Percentiles rank a stretch among this genome's conserved stretches.
These are phyloP conservation scores for Drymodes brunneopygia DNA, from an alignment of 2,113 vertebrate genomes.

Conservation along the genomic window DNA sequence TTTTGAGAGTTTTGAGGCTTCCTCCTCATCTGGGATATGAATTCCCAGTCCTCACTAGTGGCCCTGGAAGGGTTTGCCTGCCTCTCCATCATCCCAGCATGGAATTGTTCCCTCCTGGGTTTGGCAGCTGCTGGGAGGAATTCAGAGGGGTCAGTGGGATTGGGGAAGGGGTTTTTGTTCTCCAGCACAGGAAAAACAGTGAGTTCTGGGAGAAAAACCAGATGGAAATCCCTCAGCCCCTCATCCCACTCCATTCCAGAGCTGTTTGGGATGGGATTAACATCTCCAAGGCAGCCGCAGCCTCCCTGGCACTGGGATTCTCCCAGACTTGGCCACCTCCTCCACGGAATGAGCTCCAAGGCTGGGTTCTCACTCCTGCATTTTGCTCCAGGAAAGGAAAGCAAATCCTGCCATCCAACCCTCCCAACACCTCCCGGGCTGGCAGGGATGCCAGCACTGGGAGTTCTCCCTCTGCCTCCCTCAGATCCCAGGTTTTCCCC, in stretches of 20 bases:
- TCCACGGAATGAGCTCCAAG: background rate
- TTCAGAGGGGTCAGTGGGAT: background rate
- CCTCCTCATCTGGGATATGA: background rate
- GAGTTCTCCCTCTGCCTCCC: background rate
- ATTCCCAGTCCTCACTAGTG: background rate
- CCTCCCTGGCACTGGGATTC: background rate
- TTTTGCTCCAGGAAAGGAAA: background rate
- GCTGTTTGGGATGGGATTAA: background rate
- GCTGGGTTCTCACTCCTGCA: background rate
- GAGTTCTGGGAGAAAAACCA: background rate
- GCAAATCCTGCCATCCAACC: background rate
- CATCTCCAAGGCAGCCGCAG: background rate
- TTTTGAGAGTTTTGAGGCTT: no score
- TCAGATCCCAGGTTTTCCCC: background rate
- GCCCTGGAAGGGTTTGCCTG: background rate
- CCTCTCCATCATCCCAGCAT: background rate
- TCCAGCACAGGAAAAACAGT: accelerated
- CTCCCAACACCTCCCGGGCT: background rate
- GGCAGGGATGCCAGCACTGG: background rate
- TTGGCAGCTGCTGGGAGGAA: background rate
- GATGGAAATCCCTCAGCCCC: background rate
- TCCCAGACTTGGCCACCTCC: background rate
- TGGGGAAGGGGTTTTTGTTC: background rate
- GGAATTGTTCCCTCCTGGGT: background rate
- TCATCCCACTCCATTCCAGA: accelerated